Evolutionary conservation across 2,888 invertebrate species (phyloP).

Genomic region (Aricia artaxerxes): DNA sequence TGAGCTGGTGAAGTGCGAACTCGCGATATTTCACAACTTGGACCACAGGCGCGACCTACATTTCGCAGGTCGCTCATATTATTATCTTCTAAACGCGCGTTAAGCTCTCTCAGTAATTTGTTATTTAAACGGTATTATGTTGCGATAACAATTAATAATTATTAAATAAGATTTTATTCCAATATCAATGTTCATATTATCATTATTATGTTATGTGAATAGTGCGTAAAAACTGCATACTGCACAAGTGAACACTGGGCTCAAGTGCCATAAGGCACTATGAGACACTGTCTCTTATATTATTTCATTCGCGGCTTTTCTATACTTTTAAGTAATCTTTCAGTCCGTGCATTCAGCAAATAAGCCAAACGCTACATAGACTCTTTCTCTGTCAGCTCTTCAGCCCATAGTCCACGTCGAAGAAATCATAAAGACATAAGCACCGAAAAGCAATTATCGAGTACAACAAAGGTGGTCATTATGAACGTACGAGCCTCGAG

Average conservation of each 20-base stretch:
- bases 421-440: not conserved
- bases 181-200: not conserved
- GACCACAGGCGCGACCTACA: not conserved
- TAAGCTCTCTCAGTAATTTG: not conserved
- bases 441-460: not conserved
- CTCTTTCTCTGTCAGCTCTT: not conserved
- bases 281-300: too few relatives aligned
- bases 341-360: too few relatives aligned
- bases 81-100: constrained; percentile 20
- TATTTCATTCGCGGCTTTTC: too few relatives aligned
- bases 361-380: too few relatives aligned
- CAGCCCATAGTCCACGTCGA: not conserved
- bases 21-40: constrained; percentile 17
- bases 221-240: too few relatives aligned
- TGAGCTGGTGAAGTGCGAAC: not conserved
- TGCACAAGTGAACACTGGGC: too few relatives aligned
- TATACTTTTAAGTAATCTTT: too few relatives aligned
- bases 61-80: constrained; percentile 3
- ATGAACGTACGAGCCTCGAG: constrained; percentile 2
- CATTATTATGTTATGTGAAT: too few relatives aligned
- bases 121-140: constrained; percentile 17
- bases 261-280: too few relatives aligned
- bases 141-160: not conserved
- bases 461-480: constrained; percentile 24
- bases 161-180: not conserved